Conservation (phyloP, 2,888 invertebrate species). For the Agrotis segetum region DNA sequence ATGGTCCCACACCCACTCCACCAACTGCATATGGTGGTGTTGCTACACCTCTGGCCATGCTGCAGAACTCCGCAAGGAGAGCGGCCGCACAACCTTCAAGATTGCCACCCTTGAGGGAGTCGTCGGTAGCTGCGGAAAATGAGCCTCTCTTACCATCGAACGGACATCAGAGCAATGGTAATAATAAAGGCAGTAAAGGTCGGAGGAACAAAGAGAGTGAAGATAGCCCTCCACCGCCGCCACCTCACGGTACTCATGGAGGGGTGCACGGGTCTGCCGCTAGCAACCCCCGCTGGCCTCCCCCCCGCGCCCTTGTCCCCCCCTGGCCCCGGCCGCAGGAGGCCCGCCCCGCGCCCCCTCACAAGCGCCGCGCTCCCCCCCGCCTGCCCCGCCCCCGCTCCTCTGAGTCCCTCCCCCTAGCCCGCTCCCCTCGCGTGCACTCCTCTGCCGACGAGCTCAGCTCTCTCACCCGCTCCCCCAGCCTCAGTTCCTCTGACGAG, state of each 20-base stretch:
- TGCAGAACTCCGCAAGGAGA: slow-evolving; percentile 90
- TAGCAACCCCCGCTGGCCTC: slow-evolving; percentile 85
- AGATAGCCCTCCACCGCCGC: slow-evolving; percentile 91
- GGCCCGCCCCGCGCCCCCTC: slow-evolving; percentile 86
- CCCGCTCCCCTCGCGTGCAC: slow-evolving; percentile 92
- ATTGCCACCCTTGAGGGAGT: slow-evolving; percentile 90
- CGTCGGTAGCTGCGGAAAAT: slow-evolving; percentile 91
- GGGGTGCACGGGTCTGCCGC: background rate
- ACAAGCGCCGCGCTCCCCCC: slow-evolving; percentile 83
- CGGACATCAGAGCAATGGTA: slow-evolving; percentile 82
- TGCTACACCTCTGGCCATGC: slow-evolving; percentile 93
- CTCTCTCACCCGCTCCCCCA: slow-evolving; percentile 95
- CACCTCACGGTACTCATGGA: slow-evolving; percentile 87
- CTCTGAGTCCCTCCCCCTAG: slow-evolving; percentile 92
- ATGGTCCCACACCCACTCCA: slow-evolving; percentile 79
- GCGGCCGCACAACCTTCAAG: slow-evolving; percentile 90
- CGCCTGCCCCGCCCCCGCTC: slow-evolving; percentile 92
- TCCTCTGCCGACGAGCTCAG: slow-evolving; percentile 96
- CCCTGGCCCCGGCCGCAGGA: slow-evolving; percentile 92
- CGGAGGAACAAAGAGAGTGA: slow-evolving; percentile 86
- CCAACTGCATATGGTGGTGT: slow-evolving; percentile 92
- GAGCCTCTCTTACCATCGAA: slow-evolving; percentile 90
- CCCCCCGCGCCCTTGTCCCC: slow-evolving; percentile 90
- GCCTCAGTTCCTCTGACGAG: slow-evolving; percentile 96
- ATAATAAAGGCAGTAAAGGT: slow-evolving; percentile 87